Conservation (phyloP, 2,888 invertebrate species). For the Nephrotoma appendiculata region DNA sequence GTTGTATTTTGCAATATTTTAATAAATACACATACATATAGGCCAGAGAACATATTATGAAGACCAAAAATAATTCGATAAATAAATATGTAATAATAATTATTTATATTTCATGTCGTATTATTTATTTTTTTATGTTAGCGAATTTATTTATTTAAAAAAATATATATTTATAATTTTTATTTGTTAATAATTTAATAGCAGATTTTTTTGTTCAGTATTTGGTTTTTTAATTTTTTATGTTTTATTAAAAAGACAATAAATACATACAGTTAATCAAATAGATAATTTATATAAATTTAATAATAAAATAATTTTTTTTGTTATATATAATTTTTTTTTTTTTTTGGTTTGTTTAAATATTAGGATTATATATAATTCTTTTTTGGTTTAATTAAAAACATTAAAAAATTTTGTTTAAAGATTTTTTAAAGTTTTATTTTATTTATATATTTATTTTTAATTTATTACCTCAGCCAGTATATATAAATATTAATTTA, state of each 20-base stretch:
- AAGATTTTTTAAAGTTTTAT: neutral
- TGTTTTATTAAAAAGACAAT: neutral
- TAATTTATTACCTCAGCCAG: conserved; percentile 13
- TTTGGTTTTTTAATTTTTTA: neutral
- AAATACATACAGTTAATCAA: neutral
- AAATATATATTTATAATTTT: neutral
- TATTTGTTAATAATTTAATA: neutral
- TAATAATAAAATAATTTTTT: neutral
- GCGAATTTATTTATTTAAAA: neutral
- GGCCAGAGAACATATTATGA: neutral
- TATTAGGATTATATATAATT: neutral
- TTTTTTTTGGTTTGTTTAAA: neutral
- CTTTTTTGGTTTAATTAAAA: neutral
- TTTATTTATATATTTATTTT: neutral
- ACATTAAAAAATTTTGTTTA: neutral
- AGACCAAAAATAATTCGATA: neutral
- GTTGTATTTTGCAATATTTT: neutral
- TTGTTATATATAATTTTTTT: neutral
- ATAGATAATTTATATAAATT: neutral
- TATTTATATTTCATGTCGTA: neutral
- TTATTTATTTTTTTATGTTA: neutral
- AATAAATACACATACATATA: neutral
- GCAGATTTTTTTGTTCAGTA: neutral
- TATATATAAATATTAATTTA: conserved; percentile 6
- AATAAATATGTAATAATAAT: neutral